A percentile compares a stretch with the other conserved stretches of the same genome.
Evolutionary conservation across 2,888 invertebrate species (phyloP).

Genomic region (Lagria hirta): DNA sequence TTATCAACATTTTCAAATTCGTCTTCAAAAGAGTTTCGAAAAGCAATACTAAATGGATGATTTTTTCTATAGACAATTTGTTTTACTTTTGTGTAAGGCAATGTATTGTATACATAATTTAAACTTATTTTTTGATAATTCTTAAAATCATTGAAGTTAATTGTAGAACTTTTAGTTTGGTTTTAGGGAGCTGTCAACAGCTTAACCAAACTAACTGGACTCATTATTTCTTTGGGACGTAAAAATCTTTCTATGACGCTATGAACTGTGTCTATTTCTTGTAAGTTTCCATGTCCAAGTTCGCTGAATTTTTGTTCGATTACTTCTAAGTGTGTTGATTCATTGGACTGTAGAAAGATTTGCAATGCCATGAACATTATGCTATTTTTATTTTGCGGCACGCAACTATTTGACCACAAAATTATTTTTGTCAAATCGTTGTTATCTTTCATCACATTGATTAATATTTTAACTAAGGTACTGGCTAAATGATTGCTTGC

Average conservation of each 20-base stretch:
- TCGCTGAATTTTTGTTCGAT: not conserved
- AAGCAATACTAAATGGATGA: too few species aligned
- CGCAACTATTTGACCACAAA: not conserved
- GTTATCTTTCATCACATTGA: not conserved
- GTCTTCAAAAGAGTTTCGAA: too few species aligned
- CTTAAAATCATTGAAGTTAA: too few species aligned
- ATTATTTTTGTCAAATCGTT: too few species aligned
- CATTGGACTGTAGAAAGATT: too few species aligned
- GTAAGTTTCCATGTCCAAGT: not conserved
- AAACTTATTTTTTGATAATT: too few species aligned
- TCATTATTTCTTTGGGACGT: too few species aligned
- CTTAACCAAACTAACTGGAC: not conserved
- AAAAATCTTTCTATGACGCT: too few species aligned
- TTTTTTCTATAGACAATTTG: not conserved
- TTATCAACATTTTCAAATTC: too few species aligned
- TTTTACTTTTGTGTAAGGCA: not conserved
- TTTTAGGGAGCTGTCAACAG: not conserved
- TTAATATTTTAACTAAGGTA: not conserved
- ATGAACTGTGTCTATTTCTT: too few species aligned
- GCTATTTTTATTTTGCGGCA: not conserved
- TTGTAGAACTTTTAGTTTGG: not conserved
- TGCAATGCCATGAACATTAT: too few species aligned
- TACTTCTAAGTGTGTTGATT: not conserved
- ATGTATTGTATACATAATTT: not conserved
- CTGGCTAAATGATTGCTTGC: not conserved